Base-by-base conservation (phyloP, 2,797 vertebrate species). In the Lacerta viridis region DNA sequence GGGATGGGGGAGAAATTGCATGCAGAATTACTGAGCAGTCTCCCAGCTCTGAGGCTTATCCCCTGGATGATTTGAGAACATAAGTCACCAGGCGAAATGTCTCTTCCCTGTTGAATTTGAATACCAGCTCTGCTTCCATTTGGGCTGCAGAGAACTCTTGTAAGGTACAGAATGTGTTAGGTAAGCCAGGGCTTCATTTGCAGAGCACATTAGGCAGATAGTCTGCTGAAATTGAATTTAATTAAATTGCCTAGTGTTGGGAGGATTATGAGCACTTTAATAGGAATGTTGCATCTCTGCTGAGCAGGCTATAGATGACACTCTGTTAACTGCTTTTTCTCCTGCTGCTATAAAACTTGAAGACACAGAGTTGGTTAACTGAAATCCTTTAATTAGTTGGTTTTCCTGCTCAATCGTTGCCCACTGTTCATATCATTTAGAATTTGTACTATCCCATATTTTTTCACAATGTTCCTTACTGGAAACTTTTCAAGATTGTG, bases 321-420 rank as follows among this genome's bases (percentile, higher is more conserved):
- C 74, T 33, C 86, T 81, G 86, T 81, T 91, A 90, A 87, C 69
- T 11, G 43, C 39, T 43, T 89, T 75, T 68, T 17, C 41, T 75
- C 55, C 23, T 68, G n/a, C 61, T 64, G n/a, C 74, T 75, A 50
- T 39, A 55, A 74, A 81, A 75, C 50, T 33, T 41, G 33, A 64
- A 84, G 74, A 89, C n/a, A 72, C 50, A 83, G 46, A 85, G 71
- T 43, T 87, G 59, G 75, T 13, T 85, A 68, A 64, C 50, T 50
- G 43, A 89, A 64, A 55, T 82, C 46, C 5, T 85, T 80, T 75
- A 59, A 78, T 83, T 69, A 86, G 41, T 50, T 86, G 29, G 25
- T 39, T 29, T 85, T 29, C 66, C 78, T 61, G 29, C 68, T 75
- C 9, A 50, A 1, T 33, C 74, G 61, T 59, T 79, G 1, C 9